Conservation (phyloP, 1,140 invertebrate species). For the Drosophila mauritiana region DNA sequence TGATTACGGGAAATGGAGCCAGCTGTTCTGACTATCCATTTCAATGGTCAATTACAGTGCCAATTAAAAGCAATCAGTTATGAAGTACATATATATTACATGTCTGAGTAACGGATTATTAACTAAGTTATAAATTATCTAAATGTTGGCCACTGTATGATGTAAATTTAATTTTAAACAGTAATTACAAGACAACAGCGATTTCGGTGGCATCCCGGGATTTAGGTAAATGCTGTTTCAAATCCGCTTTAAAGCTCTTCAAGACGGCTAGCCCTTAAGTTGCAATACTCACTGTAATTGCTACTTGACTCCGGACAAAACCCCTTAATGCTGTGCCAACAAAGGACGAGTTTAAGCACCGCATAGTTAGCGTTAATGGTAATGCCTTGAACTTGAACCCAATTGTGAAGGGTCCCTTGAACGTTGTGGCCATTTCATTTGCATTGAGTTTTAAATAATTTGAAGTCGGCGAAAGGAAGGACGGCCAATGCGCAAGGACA, state of each 20-base stretch:
- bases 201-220: neutral
- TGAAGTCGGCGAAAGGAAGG: conserved; percentile 32
- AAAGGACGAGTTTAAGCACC: conserved; percentile 38
- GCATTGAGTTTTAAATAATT: conserved; percentile 69
- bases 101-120: too few species aligned
- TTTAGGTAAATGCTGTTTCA: neutral
- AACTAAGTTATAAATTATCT: too few species aligned
- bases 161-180: too few species aligned
- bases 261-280: neutral
- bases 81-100: neutral
- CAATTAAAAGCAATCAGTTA: neutral
- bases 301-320: conserved; percentile 19
- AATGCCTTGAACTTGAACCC: conserved; percentile 71
- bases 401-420: conserved; percentile 22
- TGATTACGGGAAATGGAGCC: neutral
- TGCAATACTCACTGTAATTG: conserved; percentile 21
- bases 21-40: too few species aligned
- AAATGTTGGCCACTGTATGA: too few species aligned
- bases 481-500: conserved; percentile 34
- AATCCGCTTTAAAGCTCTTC: neutral
- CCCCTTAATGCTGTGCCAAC: conserved; percentile 43
- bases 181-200: too few species aligned
- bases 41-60: too few species aligned
- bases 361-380: conserved; percentile 54
- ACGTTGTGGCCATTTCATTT: conserved; percentile 59